Evolutionary conservation across 1,140 invertebrate genomes (phyloP).

Genomic region (Caerostris darwini): DNA sequence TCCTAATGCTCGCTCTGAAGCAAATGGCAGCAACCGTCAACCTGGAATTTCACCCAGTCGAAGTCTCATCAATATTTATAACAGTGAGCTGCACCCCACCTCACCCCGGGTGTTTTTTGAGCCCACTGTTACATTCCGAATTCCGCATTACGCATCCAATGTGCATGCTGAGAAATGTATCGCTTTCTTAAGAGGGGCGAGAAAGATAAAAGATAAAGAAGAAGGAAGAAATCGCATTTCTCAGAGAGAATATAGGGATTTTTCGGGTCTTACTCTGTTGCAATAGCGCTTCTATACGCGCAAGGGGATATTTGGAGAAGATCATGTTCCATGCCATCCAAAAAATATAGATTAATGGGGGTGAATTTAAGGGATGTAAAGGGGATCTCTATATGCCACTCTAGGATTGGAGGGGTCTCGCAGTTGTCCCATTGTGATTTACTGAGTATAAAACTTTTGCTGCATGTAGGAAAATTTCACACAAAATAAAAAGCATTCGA

Average conservation of each 20-base stretch:
- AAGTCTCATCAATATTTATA: conserved; percentile 67
- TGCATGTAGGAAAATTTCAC: no score
- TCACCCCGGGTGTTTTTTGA: background rate
- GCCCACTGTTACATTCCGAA: background rate
- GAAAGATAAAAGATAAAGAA: background rate
- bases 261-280: background rate
- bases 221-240: conserved; percentile 12
- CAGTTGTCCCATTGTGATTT: no score
- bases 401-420: background rate
- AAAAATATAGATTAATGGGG: conserved; percentile 23
- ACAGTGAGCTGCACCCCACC: background rate
- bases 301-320: conserved; percentile 6
- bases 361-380: background rate
- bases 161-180: conserved; percentile 34
- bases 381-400: background rate
- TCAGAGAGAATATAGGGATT: background rate
- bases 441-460: no score
- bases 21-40: conserved; percentile 17
- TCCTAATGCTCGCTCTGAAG: background rate
- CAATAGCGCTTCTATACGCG: background rate
- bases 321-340: conserved; percentile 18
- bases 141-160: conserved; percentile 43
- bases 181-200: background rate
- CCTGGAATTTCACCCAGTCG: background rate
- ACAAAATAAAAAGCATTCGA: no score